Base-by-base conservation (phyloP, 1,140 invertebrate species). In the Dendrolimus punctatus region DNA sequence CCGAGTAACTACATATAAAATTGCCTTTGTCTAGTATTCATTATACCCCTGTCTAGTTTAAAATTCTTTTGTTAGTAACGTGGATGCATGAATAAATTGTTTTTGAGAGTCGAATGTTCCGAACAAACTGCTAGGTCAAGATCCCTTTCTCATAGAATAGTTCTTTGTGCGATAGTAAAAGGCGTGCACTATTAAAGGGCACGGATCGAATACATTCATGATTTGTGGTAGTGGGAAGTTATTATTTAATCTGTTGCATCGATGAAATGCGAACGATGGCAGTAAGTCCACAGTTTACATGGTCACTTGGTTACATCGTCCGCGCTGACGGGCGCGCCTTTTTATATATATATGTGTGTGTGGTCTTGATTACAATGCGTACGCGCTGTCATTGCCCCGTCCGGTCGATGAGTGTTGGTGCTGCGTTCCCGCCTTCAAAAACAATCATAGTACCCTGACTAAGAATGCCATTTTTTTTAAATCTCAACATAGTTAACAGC, bases 71-170 rank as follows among this genome's bases (percentile, higher is more conserved):
- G 82, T 84, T 67, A 57, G 65, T 59, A 59, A 75, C 74, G 76
- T 72, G 78, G 73, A 80, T 81, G 78, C 81, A 84, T 81, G 80
- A 85, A 85, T 84, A 85, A 85, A 85, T 84, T 85, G 77, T 85
- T 82, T 82, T 82, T 81, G 62, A 72, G 69, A 80, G 68, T 79
- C 61, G 73, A 75, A 76, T 71, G 66, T 73, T 76, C 76, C 69
- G 66, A 73, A 79, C 67, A 72, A 84, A 85, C 82, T 85, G 82
- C 80, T 84, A 84, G 80, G 80, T 85, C 82, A 83, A 82, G 82
- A 82, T 84, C 79, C 82, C 72, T 82, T 85, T 85, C 82, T 85
- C 82, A 85, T 85, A 85, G 82, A 85, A 77, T 75, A 81, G 55
- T 70, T 69, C 59, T 83, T 85, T 83, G 81, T 85, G 69, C 68